These are phyloP conservation scores for Arvicanthis niloticus DNA, from an alignment of 2,113 vertebrate genomes.

Conservation along the genomic window DNA sequence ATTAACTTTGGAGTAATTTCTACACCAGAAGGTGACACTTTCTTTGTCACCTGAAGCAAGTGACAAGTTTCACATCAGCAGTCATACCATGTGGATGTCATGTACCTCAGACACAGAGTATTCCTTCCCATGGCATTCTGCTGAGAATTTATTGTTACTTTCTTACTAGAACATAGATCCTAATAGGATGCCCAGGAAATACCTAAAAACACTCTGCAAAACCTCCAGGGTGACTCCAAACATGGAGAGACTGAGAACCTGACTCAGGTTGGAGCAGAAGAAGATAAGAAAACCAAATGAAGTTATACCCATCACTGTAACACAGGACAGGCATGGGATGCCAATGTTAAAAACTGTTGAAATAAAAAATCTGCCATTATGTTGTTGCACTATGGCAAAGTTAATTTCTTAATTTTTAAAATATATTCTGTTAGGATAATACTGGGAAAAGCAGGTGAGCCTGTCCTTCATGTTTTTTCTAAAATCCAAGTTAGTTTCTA, in stretches of 20 bases:
- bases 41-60: neutral
- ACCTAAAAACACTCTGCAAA: neutral
- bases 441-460: neutral
- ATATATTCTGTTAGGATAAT: neutral
- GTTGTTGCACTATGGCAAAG: neutral
- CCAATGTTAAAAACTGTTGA: neutral
- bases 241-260: neutral
- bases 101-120: fast-evolving
- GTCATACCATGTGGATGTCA: neutral
- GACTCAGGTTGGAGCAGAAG: neutral
- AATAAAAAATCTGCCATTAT: neutral
- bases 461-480: neutral
- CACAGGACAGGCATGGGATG: neutral
- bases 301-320: neutral
- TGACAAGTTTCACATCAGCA: neutral
- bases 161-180: neutral
- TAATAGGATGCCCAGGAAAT: neutral
- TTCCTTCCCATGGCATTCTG: neutral
- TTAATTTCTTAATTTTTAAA: neutral
- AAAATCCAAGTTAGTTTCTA: neutral
- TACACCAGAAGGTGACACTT: neutral
- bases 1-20: neutral
- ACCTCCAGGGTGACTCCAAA: neutral
- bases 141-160: neutral
- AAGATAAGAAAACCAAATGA: neutral